phyloP scores from a whole-genome alignment of 2,888 invertebrate genomes.

The Cinara cedri region DNA sequence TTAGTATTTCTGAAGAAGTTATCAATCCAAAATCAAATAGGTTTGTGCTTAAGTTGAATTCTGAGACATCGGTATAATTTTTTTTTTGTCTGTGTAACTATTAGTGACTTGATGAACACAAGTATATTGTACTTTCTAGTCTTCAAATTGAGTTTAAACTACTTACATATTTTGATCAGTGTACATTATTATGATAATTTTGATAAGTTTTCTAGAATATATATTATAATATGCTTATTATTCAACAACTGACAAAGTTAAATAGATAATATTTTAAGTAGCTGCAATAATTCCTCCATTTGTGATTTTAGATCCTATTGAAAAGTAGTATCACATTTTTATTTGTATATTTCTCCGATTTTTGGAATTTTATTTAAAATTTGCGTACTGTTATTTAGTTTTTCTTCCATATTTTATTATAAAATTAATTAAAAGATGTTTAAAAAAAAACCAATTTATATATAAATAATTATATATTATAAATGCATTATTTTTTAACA shows the following conservation, averaged over 20 bases:
- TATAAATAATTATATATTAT: neutral
- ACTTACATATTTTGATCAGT: slow-evolving; percentile 33
- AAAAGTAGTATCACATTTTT: neutral
- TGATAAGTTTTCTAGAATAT: neutral
- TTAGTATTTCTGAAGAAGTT: slow-evolving; percentile 93
- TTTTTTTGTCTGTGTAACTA: slow-evolving; percentile 4
- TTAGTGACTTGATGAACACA: slow-evolving; percentile 28
- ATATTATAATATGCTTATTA: neutral
- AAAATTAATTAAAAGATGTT: neutral
- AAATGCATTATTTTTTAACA: neutral
- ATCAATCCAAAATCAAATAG: slow-evolving; percentile 95
- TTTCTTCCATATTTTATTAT: neutral
- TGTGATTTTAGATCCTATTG: neutral
- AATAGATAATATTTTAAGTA: neutral
- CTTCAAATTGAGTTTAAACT: slow-evolving; percentile 33
- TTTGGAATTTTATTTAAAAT: neutral
- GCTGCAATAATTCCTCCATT: neutral
- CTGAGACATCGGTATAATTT: slow-evolving; percentile 93
- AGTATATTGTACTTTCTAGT: slow-evolving; percentile 44
- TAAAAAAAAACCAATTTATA: too few species aligned
- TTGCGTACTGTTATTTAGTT: neutral
- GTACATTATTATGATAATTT: neutral
- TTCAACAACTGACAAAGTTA: neutral
- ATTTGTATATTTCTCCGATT: neutral
- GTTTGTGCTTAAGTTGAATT: slow-evolving; percentile 90